phyloP scores from a whole-genome alignment of 2,888 invertebrate genomes.

The Liposcelis brunnea region DNA sequence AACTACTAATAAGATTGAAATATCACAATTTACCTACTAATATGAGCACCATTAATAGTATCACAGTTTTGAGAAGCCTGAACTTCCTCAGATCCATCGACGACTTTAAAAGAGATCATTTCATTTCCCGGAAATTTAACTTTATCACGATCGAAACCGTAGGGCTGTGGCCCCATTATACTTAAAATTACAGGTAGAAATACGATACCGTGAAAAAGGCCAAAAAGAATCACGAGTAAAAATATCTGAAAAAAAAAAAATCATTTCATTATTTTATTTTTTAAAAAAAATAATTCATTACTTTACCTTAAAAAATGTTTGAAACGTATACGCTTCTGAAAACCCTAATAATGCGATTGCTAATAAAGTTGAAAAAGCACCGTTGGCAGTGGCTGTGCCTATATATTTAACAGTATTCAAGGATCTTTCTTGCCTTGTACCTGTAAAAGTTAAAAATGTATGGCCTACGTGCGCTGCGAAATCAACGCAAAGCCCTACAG shows the following conservation, averaged over 20 bases:
- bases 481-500: constrained; percentile 68
- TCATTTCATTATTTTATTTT: constrained; percentile 1
- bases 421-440: constrained; percentile 31
- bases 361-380: constrained; percentile 59
- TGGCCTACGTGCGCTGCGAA: constrained; percentile 70
- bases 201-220: constrained; percentile 58
- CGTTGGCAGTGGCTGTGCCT: constrained; percentile 58
- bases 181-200: constrained; percentile 60
- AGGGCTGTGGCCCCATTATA: constrained; percentile 41
- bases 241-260: constrained; percentile 43
- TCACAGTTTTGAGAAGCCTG: too few species aligned
- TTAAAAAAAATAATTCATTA: not conserved
- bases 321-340: constrained; percentile 59
- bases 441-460: constrained; percentile 51
- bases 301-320: constrained; percentile 46
- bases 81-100: too few species aligned
- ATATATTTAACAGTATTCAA: constrained; percentile 50
- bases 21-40: too few species aligned
- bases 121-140: too few species aligned
- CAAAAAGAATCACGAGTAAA: constrained; percentile 55
- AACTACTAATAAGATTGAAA: too few species aligned
- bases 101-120: too few species aligned
- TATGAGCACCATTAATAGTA: too few species aligned
- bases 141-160: not conserved
- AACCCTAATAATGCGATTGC: constrained; percentile 50